Base-by-base conservation (phyloP, 1,140 invertebrate species). In the Nephila pilipes region DNA sequence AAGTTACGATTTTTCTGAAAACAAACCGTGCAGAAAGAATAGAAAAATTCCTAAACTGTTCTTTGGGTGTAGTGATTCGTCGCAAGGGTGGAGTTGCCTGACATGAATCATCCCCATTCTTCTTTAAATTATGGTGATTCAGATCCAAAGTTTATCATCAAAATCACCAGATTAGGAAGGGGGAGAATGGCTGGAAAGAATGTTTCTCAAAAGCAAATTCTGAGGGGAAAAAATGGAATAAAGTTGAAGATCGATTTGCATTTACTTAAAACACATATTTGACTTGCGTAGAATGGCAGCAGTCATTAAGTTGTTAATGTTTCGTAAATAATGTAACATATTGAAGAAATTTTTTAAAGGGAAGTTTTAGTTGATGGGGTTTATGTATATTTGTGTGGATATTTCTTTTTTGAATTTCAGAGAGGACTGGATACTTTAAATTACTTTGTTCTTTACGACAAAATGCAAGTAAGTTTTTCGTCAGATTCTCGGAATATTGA, bases 141-240 rank as follows among this genome's bases (percentile, higher is more conserved):
- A 36, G 14, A 5, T 60, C 29, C 29, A 36, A 75, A 75, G 69
- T 75, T 75, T 75, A 75, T 75, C 69, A 75, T 75, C 69, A 75
- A 25, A 25, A 14, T 20, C 2, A 6, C 46, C 16, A 36, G 69
- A 75, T 75, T 36, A 12, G 25, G 29, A 36, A 32, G 69, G 69
- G 29, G 25, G 16, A 16, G 29, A 32, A 32, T 32, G 25, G 6
- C 3, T 6, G 46, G 12, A 46, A 46, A 65, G n/a, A 75, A 75
- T 75, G 3, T 75, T 75, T 75, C 69, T 36, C 32, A 18, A 29
- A 75, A 22, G n/a, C 29, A 75, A 75, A 75, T 6, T 14, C 4
- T 4, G 46, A 46, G 46, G 12, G 5, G 46, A 75, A 75, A 32
- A 18, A 20, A 18, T 25, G 32, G 14, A 4, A 18, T 32, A 29